A percentile compares a stretch with the other conserved stretches of the same genome.
Evolutionary conservation across 2,113 vertebrate species (phyloP).

Genomic region (Ramphastos sulfuratus): DNA sequence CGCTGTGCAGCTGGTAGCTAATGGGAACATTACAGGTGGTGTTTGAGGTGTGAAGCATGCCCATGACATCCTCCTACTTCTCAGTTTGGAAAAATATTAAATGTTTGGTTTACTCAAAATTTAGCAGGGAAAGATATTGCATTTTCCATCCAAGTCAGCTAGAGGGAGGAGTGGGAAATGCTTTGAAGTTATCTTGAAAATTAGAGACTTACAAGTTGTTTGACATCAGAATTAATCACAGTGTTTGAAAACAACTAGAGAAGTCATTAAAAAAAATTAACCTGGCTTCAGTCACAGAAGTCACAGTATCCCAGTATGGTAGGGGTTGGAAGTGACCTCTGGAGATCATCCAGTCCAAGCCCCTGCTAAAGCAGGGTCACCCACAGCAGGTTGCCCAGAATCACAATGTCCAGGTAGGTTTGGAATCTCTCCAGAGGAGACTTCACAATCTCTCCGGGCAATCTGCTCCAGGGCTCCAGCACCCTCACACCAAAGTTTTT

Average conservation of each 20-base stretch:
- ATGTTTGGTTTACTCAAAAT: neutral
- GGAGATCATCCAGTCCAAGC: no score
- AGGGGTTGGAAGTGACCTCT: no score
- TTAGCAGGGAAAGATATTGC: neutral
- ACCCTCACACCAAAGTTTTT: no score
- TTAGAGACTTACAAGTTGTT: neutral
- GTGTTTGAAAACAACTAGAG: neutral
- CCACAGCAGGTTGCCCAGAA: no score
- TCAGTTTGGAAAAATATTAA: neutral
- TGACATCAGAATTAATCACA: neutral
- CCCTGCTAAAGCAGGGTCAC: no score
- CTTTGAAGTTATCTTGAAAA: neutral
- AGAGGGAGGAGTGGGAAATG: neutral
- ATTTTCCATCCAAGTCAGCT: neutral
- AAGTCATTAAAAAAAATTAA: neutral
- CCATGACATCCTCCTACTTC: neutral
- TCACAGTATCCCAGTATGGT: no score
- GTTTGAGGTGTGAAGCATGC: rapidly evolving
- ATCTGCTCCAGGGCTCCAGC: no score
- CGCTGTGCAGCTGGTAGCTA: neutral
- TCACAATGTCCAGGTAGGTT: no score
- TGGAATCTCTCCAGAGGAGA: no score
- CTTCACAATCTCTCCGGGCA: no score
- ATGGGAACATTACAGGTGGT: neutral
- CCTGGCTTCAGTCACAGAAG: neutral